phyloP scores from a whole-genome alignment of 2,113 vertebrate species.

The Semnornis frantzii region DNA sequence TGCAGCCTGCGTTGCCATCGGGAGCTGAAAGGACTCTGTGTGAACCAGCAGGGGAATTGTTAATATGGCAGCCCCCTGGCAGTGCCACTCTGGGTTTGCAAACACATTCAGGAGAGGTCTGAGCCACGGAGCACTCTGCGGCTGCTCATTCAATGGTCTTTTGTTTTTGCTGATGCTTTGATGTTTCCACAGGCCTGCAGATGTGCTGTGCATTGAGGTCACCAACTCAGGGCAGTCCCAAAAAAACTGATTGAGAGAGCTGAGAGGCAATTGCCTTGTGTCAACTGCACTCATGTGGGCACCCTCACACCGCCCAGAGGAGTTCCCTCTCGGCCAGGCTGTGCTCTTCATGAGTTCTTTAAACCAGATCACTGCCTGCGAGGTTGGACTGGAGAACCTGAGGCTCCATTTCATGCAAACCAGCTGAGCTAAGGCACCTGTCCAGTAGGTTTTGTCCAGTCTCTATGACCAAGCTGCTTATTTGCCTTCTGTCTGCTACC shows the following conservation, averaged over 20 bases:
- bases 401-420: neutral
- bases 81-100: slow-evolving; percentile 58
- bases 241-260: slow-evolving; percentile 78
- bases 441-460: neutral
- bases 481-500: neutral
- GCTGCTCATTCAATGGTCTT: slow-evolving; percentile 78
- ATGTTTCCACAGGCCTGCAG: slow-evolving; percentile 79
- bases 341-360: neutral
- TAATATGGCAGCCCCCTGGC: slow-evolving; percentile 37
- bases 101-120: slow-evolving; percentile 74
- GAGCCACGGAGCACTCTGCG: slow-evolving; percentile 74
- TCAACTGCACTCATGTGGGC: slow-evolving; percentile 73
- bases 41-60: slow-evolving; percentile 56
- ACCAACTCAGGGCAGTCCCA: slow-evolving; percentile 49
- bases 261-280: slow-evolving; percentile 68
- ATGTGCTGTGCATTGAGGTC: slow-evolving; percentile 60
- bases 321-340: neutral
- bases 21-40: slow-evolving; percentile 10
- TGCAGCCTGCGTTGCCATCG: slow-evolving; percentile 63
- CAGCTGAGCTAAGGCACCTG: neutral
- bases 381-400: neutral
- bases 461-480: neutral
- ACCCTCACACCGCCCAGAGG: slow-evolving; percentile 32
- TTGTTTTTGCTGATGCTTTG: slow-evolving; percentile 74
- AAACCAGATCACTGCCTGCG: neutral